Evolutionary conservation across 2,797 vertebrate species (phyloP), one percentile per base, ranked within the genome.

Genomic region (Numenius phaeopus): DNA sequence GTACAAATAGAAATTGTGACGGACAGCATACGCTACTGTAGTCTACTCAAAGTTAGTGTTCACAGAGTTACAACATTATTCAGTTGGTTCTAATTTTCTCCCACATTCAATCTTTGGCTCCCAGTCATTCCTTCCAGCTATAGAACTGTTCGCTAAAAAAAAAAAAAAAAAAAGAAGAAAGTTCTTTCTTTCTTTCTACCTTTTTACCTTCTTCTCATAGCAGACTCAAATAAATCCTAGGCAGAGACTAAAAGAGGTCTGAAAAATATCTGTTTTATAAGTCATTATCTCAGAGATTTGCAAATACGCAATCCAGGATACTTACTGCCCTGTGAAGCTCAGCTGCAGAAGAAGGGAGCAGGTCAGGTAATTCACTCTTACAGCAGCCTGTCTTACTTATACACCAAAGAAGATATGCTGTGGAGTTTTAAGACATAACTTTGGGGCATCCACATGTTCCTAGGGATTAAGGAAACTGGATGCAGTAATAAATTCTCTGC

Each of bases 391-490:
- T 62, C 59, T 87, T 87, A 88, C 42, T 92, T 87, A 82, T 82
- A 62, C 26, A 40, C 24, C 58, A 9, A 75, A 81, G 42, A 75
- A 81, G 42, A 64, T 84, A 70, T 49, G 52, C 62, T 82, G 34
- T 50, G 54, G 46, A 52, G 47, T 79, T 96, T 79, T 58, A 89
- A 95, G 62, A 75, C 5, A 20, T 64, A 76, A 37, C 70, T 95
- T 86, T 46, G n/a, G 86, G 87, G n/a, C 66, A 87, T 52, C 20
- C 0, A 0, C 50, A n/a, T 59, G 46, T 75, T 95, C 55, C 77
- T 52, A 39, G 40, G 76, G 59, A 95, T 87, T 96, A 85, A 94
- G 37, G 62, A 93, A 84, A 76, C 26, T 59, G 24, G 42, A 89
- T 70, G 44, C 20, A 73, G 42, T 76, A 76, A 86, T 84, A 83